Conservation (phyloP, 2,888 invertebrate genomes). For the Oegoconia quadripuncta region DNA sequence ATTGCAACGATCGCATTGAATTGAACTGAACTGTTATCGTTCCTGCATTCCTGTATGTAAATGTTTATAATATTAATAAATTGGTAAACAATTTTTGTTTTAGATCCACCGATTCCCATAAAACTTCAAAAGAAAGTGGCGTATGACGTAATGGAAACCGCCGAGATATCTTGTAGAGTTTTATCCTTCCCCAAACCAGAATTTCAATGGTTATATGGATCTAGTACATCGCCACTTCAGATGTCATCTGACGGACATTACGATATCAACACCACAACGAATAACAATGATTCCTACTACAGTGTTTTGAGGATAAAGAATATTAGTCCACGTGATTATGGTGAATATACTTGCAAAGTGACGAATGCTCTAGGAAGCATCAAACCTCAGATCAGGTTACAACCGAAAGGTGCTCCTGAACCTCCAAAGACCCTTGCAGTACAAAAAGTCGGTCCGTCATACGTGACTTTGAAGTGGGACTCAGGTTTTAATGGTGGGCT, state of each 20-base stretch:
- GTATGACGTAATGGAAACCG: slow-evolving; percentile 89
- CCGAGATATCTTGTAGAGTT: slow-evolving; percentile 92
- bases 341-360: slow-evolving; percentile 94
- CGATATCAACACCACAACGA: slow-evolving; percentile 88
- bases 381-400: slow-evolving; percentile 86
- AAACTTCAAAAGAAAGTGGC: slow-evolving; percentile 94
- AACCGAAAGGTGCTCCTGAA: slow-evolving; percentile 93
- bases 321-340: slow-evolving; percentile 90
- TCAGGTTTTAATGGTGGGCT: slow-evolving; percentile 95
- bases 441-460: slow-evolving; percentile 87
- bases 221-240: slow-evolving; percentile 85
- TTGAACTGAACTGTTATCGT: too few relatives aligned
- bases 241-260: slow-evolving; percentile 92
- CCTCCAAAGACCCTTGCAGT: slow-evolving; percentile 86
- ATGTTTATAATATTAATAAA: too few relatives aligned
- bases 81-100: slow-evolving; percentile 27
- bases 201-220: slow-evolving; percentile 93
- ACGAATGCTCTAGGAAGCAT: slow-evolving; percentile 89
- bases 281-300: slow-evolving; percentile 91
- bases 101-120: slow-evolving; percentile 91
- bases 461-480: slow-evolving; percentile 90
- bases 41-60: too few relatives aligned
- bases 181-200: slow-evolving; percentile 95
- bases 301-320: slow-evolving; percentile 86
- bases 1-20: too few relatives aligned